Conservation (phyloP, 2,797 vertebrate species). For the Nyctalus aviator region DNA sequence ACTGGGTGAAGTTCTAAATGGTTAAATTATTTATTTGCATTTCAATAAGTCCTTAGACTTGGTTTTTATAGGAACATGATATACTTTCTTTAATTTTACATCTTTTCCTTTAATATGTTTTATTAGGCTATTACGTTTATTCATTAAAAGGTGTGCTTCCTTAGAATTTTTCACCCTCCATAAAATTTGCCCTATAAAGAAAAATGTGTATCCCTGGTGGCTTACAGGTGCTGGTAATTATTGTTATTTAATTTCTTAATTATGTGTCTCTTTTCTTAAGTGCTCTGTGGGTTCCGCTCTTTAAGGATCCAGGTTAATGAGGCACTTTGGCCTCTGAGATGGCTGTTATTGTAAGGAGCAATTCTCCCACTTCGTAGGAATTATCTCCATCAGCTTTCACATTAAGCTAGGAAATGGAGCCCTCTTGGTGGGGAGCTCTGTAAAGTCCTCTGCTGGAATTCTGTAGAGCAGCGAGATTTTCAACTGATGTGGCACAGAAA, state of each 20-base stretch:
- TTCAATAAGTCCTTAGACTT: not conserved
- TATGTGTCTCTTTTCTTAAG: not conserved
- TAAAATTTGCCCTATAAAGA: not conserved
- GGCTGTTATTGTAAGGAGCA: not conserved
- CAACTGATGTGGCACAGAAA: not conserved
- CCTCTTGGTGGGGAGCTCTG: not conserved
- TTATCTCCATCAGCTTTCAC: not conserved
- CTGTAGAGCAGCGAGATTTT: not conserved
- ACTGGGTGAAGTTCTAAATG: not conserved
- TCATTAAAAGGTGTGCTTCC: not conserved
- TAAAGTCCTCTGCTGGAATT: not conserved
- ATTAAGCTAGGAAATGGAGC: not conserved
- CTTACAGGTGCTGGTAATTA: not conserved
- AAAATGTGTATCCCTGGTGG: not conserved
- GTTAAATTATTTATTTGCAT: not conserved
- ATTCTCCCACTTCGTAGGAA: not conserved
- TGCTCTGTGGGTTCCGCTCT: not conserved
- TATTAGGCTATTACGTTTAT: slow-evolving; percentile 24
- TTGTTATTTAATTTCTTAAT: slow-evolving; percentile 48
- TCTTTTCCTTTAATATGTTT: not conserved
- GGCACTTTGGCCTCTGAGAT: not conserved
- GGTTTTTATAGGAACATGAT: slow-evolving; percentile 17
- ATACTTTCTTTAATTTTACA: not conserved
- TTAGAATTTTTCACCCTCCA: not conserved
- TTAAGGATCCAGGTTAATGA: not conserved